Evolutionary conservation across 2,888 invertebrate genomes (phyloP).

Genomic region (Hydraecia micacea): DNA sequence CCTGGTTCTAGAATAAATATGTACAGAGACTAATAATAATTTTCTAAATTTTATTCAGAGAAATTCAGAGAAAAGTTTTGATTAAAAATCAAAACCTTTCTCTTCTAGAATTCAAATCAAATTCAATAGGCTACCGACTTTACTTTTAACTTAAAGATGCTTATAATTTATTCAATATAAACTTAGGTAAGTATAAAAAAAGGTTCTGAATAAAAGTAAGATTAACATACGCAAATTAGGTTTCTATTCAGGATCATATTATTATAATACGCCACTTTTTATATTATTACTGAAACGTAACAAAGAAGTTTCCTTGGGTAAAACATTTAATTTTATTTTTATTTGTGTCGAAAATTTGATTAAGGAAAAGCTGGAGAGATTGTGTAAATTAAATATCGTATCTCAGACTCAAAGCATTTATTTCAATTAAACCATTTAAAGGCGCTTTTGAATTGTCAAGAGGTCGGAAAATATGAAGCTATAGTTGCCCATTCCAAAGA

Average conservation of each 20-base stretch:
- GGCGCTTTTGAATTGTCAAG: too few species aligned
- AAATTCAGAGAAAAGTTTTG: background rate
- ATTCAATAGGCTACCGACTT: background rate
- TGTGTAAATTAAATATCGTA: too few species aligned
- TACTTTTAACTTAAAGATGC: background rate
- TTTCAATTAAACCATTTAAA: too few species aligned
- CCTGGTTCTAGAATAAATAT: background rate
- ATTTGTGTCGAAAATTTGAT: slow-evolving; percentile 51
- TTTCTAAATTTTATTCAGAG: background rate
- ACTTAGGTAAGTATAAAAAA: slow-evolving; percentile 3
- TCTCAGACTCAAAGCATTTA: too few species aligned
- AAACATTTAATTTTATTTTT: background rate
- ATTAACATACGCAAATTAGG: background rate
- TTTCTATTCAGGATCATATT: slow-evolving; percentile 6
- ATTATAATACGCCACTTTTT: slow-evolving; percentile 6
- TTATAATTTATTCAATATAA: slow-evolving; percentile 21
- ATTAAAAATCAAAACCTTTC: background rate
- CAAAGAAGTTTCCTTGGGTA: slow-evolving; percentile 1
- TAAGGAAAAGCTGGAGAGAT: slow-evolving; percentile 38
- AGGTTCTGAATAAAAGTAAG: slow-evolving; percentile 22
- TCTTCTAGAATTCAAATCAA: background rate
- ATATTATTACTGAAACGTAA: background rate
- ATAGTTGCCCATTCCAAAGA: too few species aligned
- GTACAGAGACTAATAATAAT: too few species aligned
- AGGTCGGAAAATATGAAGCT: too few species aligned